Evolutionary conservation across 2,113 vertebrate genomes (phyloP), one percentile per base, ranked within the genome.

Genomic region (Archilochus colubris): DNA sequence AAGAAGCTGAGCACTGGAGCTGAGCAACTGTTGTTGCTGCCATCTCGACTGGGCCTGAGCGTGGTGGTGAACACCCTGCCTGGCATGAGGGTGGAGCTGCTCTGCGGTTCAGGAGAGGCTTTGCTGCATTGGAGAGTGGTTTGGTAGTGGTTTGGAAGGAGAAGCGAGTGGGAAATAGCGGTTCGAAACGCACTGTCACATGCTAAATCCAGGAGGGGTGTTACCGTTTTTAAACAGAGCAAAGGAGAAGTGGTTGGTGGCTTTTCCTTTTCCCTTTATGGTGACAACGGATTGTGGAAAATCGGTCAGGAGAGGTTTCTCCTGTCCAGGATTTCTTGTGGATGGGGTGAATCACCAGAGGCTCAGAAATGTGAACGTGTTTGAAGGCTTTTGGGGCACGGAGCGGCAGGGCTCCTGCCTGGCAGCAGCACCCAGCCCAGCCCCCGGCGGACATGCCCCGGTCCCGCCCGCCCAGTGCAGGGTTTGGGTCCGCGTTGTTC

Each of bases 281-380:
- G 67, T 21, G 66, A 24, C 17, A 62, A 55, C 24, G 55, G 58
- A 61, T 50, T 19, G 36, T 8, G 43, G 74, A 55, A 61, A 68
- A 33, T 3, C 8, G 16, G 10, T 48, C 19, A 46, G 70, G 66
- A 20, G 25, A 13, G 28, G 8, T 76, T 78, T 85, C 62, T 3
- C 61, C 18, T 10, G 57, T 69, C 62, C 90, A 25, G 10, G 20
- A 22, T 53, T 64, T 43, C 40, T 36, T 7, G 55, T 1, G 17
- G 62, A 16, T 4, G 1, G 44, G 7, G 33, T 27, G 6, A 43
- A 77, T 13, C 30, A 6, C 1, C 27, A 1, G 43, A 44, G 10
- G 27, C 24, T 78, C 38, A 19, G 31, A 20, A 57, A 17, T 1
- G 6, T 2, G 1, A 1, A 4, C 44, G 38, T 19, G 14, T 19